phyloP scores from a whole-genome alignment of 2,797 vertebrate species.

The Gorsachius magnificus region DNA sequence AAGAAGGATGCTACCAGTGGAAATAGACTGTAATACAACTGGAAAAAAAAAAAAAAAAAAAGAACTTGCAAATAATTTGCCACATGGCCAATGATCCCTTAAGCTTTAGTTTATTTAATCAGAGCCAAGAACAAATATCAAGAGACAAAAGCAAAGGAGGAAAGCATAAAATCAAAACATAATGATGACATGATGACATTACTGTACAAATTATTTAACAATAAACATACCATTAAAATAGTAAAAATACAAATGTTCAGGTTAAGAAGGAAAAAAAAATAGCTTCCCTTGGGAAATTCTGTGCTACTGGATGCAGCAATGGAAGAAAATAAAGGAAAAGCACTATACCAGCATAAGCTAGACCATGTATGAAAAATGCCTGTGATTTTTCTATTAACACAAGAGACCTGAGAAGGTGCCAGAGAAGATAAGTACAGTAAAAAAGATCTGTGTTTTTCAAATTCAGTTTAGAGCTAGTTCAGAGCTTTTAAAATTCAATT shows the following conservation, averaged over 20 bases:
- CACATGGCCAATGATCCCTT: slow-evolving; percentile 13
- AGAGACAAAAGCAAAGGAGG: background rate
- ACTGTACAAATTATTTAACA: slow-evolving; percentile 20
- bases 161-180: slow-evolving; percentile 27
- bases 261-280: background rate
- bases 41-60: background rate
- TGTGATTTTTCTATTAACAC: background rate
- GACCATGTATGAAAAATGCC: background rate
- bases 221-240: slow-evolving; percentile 22
- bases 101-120: slow-evolving; percentile 54
- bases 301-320: background rate
- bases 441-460: background rate
- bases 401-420: background rate
- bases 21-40: slow-evolving; percentile 2
- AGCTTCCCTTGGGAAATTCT: background rate
- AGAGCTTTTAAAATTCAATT: background rate
- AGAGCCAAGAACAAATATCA: slow-evolving; percentile 41
- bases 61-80: slow-evolving; percentile 27
- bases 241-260: background rate
- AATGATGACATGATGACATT: background rate
- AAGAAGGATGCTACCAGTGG: slow-evolving; percentile 33
- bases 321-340: background rate
- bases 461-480: background rate
- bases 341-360: background rate
- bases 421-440: background rate